Conservation (phyloP, 1,140 invertebrate genomes). For the Ctenoplectra terminalis region DNA sequence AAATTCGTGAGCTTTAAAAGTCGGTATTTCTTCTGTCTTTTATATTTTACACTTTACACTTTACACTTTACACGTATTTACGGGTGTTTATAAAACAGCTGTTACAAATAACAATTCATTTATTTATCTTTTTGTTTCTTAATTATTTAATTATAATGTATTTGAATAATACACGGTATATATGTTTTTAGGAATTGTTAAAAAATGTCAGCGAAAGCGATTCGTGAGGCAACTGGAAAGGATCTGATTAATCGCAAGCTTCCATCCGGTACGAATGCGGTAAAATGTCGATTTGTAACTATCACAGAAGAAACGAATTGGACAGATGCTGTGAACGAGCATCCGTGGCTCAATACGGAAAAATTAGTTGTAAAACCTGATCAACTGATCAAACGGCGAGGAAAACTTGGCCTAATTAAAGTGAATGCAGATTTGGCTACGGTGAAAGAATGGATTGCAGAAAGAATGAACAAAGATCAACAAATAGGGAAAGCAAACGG, state of each 20-base stretch:
- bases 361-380: constrained; percentile 98
- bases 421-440: constrained; percentile 93
- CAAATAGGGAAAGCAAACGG: constrained; percentile 93
- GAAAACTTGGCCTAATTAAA: constrained; percentile 98
- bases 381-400: constrained; percentile 98
- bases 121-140: too few relatives aligned
- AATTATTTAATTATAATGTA: too few relatives aligned
- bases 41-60: too few relatives aligned
- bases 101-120: too few relatives aligned
- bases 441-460: constrained; percentile 94
- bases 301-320: constrained; percentile 92
- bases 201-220: constrained; percentile 98
- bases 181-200: constrained; percentile 13
- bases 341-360: constrained; percentile 95
- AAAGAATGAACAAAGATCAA: constrained; percentile 94
- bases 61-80: too few relatives aligned
- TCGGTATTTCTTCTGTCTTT: background rate
- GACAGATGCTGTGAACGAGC: constrained; percentile 88
- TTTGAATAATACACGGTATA: too few relatives aligned
- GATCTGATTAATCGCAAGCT: constrained; percentile 95
- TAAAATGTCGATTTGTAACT: constrained; percentile 92
- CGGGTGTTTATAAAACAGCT: too few relatives aligned
- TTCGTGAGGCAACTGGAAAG: constrained; percentile 98
- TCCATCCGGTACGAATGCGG: constrained; percentile 85
- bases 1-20: background rate